Base-by-base conservation (phyloP, 2,113 vertebrate species). In the Barbus barbus region DNA sequence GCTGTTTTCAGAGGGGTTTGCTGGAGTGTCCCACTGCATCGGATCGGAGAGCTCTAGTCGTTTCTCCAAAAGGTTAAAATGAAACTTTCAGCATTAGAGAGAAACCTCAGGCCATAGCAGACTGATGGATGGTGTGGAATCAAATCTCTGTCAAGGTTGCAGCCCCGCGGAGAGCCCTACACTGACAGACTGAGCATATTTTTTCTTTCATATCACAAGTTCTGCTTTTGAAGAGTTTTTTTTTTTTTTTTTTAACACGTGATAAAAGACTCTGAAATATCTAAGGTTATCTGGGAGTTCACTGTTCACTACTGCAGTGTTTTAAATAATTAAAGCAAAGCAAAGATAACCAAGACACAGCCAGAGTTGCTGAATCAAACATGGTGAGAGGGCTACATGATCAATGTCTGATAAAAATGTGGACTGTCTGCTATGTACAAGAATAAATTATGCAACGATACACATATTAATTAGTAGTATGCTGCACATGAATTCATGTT, bases 71-170 rank as follows among this genome's bases (percentile, higher is more conserved):
- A 78, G 75, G 75, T 77, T 77, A 36, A 76, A 76, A 53, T 56
- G 18, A 77, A 53, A 38, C 75, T 60, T 78, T 78, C 53, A 78
- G 75, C 53, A 60, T 78, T 78, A 38, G 75, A 78, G 75, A 24
- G 75, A 78, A 78, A 60, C 75, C 75, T 78, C 53, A 1, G 53
- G 75, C 75, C 53, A 78, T 58, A 41, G 75, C 22, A 38, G 53
- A n/a, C 22, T 78, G 75, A 78, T 78, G 51, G 75, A 78, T 78
- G 33, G 12, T 41, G 53, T 41, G 53, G 33, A 78, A 78, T 78
- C 75, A 78, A 78, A 78, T 60, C 75, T 38, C 75, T 78, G 75
- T 78, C 75, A 78, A 58, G 75, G 75, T 24, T 78, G 53, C 31
- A 53, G 53, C 33, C 75, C 51, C n/a, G 33, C 33, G 24, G 75